Base-by-base conservation (phyloP, 2,113 vertebrate genomes). In the Phocoena phocoena region DNA sequence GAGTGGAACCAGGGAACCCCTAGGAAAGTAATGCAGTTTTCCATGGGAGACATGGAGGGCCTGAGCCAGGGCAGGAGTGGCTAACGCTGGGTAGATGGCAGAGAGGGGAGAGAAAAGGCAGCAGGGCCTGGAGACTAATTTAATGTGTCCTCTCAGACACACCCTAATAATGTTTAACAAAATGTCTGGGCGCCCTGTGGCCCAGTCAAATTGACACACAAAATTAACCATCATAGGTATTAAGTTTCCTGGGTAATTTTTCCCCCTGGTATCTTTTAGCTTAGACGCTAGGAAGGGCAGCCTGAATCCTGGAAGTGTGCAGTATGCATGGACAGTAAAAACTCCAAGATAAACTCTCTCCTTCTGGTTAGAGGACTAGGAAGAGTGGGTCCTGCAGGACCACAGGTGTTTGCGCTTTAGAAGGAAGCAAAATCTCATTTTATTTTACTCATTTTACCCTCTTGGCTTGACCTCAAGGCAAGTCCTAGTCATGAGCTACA, bases 131-230 rank as follows among this genome's bases (percentile, higher is more conserved):
- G 85, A 63, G 28, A 80, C 28, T 6, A 38, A 47, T 33, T 47
- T 28, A 60, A 6, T 2, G 6, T 36, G 33, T 18, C 55, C n/a
- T 82, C 58, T 74, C 25, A 73, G 33, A 63, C 6, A 33, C 65
- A 82, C 47, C 50, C 33, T 73, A 89, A 83, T 74, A 83, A 89
- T n/a, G 10, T 38, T 94, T 74, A 44, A 44, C 77, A 28, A 82
- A 65, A 87, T 88, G 36, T 77, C 31, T 92, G 47, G 17, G 18
- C 33, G 33, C 44, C 5, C 36, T 20, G 3, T 91, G 63, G 36
- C 28, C n/a, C 13, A 73, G 44, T 81, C 36, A 85, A 84, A 63
- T 44, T 73, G 77, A 68, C 4, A 74, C 8, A 55, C 20, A 60
- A 92, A 73, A 73, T 80, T 21, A 71, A 38, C 33, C 21, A 36